Conservation (phyloP, 2,888 invertebrate species). For the Lasioglossum calceatum region DNA sequence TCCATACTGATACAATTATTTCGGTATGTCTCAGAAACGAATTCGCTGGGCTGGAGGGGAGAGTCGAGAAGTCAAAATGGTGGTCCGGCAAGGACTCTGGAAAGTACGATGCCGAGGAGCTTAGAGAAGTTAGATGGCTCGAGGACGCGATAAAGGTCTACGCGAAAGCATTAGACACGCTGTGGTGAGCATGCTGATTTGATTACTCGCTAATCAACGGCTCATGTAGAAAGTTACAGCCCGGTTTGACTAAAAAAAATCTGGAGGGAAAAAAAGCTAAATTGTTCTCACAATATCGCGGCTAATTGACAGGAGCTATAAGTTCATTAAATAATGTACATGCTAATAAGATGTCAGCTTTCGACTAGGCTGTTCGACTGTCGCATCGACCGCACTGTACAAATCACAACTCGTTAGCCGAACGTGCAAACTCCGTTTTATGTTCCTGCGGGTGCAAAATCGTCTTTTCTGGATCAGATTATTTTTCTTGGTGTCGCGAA, state of each 20-base stretch:
- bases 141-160: constrained; percentile 77
- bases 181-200: constrained; percentile 73
- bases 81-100: constrained; percentile 72
- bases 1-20: background rate
- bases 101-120: constrained; percentile 75
- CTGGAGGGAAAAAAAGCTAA: background rate
- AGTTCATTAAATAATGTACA: background rate
- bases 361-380: background rate
- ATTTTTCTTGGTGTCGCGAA: background rate
- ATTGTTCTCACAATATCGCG: background rate
- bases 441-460: background rate
- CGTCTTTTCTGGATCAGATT: background rate
- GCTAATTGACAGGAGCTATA: background rate
- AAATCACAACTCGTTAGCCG: background rate
- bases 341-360: background rate
- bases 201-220: background rate
- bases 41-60: constrained; percentile 71
- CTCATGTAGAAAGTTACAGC: background rate
- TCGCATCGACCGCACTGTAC: background rate
- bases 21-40: constrained; percentile 70
- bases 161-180: constrained; percentile 74
- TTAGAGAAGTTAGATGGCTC: constrained; percentile 79
- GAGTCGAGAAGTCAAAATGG: constrained; percentile 78
- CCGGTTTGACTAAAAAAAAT: background rate
- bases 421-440: background rate